Evolutionary conservation across 2,888 invertebrate species (phyloP).

Genomic region (Metopia argyrocephala): DNA sequence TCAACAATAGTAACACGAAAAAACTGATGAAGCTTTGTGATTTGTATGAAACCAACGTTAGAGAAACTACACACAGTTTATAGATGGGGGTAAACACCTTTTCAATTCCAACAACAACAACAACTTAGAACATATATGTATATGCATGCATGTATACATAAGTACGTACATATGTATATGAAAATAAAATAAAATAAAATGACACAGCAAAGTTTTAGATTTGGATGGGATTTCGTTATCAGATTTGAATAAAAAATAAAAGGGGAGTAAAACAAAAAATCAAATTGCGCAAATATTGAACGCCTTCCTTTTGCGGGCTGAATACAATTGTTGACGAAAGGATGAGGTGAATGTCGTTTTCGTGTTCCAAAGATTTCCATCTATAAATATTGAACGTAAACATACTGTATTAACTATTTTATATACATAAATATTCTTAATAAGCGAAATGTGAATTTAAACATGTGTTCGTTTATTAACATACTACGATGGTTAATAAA

Average conservation of each 20-base stretch:
- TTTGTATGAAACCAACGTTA: conserved; percentile 30
- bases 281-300: conserved; percentile 42
- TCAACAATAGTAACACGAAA: conserved; percentile 7
- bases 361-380: conserved; percentile 60
- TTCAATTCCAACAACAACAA: neutral
- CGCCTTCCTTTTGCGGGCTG: conserved; percentile 29
- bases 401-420: conserved; percentile 1
- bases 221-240: conserved; percentile 52
- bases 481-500: no score
- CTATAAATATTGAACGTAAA: conserved; percentile 61
- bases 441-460: conserved; percentile 57
- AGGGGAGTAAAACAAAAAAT: conserved; percentile 36
- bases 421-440: conserved; percentile 18
- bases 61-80: neutral
- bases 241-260: conserved; percentile 27
- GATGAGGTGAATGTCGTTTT: conserved; percentile 37
- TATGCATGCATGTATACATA: no score
- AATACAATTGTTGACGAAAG: neutral
- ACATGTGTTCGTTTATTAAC: conserved; percentile 55
- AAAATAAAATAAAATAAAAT: conserved; percentile 4
- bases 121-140: neutral
- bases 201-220: conserved; percentile 26
- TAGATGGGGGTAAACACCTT: neutral
- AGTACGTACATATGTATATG: neutral
- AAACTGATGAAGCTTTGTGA: conserved; percentile 54